Conservation (phyloP, 2,113 vertebrate species). For the Prolemur simus region DNA sequence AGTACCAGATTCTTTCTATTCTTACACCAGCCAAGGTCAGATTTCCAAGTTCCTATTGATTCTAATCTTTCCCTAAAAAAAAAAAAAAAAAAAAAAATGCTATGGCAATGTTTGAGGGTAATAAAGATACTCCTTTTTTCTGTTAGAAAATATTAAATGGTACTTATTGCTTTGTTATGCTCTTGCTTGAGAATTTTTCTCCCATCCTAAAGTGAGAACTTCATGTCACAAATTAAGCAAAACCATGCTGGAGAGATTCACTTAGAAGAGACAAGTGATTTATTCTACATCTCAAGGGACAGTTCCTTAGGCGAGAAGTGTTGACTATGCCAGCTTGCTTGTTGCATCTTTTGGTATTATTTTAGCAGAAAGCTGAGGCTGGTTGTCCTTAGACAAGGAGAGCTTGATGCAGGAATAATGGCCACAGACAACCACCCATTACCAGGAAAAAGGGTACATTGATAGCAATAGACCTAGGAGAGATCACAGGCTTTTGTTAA, state of each 20-base stretch:
- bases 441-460: not conserved
- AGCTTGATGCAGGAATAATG: not conserved
- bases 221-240: not conserved
- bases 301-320: not conserved
- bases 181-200: not conserved
- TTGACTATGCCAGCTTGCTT: not conserved
- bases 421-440: not conserved
- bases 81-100: not conserved
- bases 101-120: not conserved
- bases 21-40: conserved; percentile 55
- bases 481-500: not conserved
- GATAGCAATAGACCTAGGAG: not conserved
- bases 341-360: not conserved
- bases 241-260: not conserved
- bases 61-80: not conserved
- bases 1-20: conserved; percentile 59
- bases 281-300: not conserved
- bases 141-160: conserved; percentile 17
- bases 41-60: conserved; percentile 37
- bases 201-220: not conserved
- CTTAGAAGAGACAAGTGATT: not conserved
- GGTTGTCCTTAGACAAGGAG: not conserved
- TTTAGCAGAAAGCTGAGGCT: not conserved
- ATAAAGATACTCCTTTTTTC: conserved; percentile 13
- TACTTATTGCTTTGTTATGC: not conserved